Conservation (phyloP, 2,797 vertebrate genomes). For the Heteromormyrus szaboi region DNA sequence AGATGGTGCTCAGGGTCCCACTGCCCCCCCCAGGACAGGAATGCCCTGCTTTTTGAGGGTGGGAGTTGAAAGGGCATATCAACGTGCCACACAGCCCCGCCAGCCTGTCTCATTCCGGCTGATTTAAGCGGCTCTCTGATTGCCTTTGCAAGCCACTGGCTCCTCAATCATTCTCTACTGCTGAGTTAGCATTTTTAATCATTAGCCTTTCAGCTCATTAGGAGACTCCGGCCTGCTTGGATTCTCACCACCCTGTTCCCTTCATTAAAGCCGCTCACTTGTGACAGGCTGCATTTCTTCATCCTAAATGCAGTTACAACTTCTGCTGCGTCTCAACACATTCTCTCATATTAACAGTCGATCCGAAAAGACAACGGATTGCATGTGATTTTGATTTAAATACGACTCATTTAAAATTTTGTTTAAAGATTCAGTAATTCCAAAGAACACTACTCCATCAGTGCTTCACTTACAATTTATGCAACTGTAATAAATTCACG, state of each 20-base stretch:
- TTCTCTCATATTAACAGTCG: not conserved
- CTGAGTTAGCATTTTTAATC: conserved; percentile 2
- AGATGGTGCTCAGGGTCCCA: not conserved
- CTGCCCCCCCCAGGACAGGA: not conserved
- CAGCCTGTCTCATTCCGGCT: conserved; percentile 16
- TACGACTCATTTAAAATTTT: not conserved
- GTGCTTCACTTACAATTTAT: not conserved
- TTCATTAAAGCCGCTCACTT: not conserved
- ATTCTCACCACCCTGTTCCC: not conserved
- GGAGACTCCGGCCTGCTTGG: not conserved
- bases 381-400: not conserved
- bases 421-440: not conserved
- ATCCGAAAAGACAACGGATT: not conserved
- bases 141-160: not conserved
- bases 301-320: not conserved
- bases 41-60: not conserved
- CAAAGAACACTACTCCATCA: not conserved
- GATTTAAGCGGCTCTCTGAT: conserved; percentile 18
- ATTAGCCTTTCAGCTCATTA: conserved; percentile 10
- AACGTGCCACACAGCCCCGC: not conserved
- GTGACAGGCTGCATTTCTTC: not conserved
- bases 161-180: not conserved
- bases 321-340: not conserved
- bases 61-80: conserved; percentile 3
- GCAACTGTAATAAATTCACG: not conserved